phyloP scores from a whole-genome alignment of 2,888 invertebrate species.

The Tethea ocularis region DNA sequence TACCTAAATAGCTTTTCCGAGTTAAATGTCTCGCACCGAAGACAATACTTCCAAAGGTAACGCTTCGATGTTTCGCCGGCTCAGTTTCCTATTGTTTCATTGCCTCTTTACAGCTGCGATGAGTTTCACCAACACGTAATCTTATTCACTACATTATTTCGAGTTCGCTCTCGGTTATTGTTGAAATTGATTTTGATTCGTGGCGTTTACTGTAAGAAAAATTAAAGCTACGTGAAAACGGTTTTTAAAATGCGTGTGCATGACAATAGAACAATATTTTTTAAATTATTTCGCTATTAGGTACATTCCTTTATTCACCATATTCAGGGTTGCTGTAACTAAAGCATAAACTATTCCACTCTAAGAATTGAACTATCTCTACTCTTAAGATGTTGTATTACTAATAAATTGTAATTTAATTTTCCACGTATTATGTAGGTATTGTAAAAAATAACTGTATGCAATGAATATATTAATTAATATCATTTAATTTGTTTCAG shows the following conservation, averaged over 20 bases:
- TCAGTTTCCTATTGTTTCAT: conserved; percentile 55
- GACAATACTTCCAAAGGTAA: conserved; percentile 57
- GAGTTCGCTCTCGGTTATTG: conserved; percentile 30
- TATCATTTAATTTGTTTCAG: conserved; percentile 76
- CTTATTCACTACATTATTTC: conserved; percentile 40
- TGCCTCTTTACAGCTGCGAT: conserved; percentile 41
- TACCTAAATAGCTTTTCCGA: conserved; percentile 67
- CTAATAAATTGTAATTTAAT: no score
- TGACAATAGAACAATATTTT: no score
- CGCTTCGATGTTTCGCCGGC: conserved; percentile 43
- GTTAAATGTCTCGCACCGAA: conserved; percentile 52
- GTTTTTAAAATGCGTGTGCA: neutral
- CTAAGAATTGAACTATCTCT: no score
- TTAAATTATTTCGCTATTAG: no score
- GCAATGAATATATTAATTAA: conserved; percentile 19
- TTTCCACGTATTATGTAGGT: no score
- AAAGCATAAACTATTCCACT: no score
- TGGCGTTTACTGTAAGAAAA: no score
- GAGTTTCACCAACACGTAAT: conserved; percentile 47
- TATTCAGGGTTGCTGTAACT: no score
- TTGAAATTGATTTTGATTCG: conserved; percentile 26
- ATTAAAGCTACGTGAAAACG: neutral
- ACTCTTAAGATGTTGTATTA: no score
- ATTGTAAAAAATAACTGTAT: no score
- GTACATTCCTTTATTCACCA: no score